Evolutionary conservation across 1,140 invertebrate genomes (phyloP).

Genomic region (Penaeus vannamei): DNA sequence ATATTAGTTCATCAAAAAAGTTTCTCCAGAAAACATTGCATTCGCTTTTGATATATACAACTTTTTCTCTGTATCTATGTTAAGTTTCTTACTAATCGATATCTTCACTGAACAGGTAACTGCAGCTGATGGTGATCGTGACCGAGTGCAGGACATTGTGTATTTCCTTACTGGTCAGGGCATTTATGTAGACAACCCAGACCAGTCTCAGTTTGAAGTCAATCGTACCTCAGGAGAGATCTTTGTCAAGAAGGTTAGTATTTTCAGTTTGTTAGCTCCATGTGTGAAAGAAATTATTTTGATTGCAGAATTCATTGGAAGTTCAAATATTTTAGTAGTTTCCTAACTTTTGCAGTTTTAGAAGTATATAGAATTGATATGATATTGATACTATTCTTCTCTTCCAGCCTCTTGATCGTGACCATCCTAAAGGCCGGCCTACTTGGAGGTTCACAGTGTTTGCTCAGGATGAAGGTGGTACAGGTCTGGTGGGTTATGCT

Average conservation of each 20-base stretch:
- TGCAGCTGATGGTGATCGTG: conserved; percentile 95
- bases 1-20: too few species aligned
- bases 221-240: conserved; percentile 95
- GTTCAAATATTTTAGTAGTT: background rate
- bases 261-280: background rate
- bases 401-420: conserved; percentile 90
- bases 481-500: conserved; percentile 96
- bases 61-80: background rate
- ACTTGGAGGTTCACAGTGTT: conserved; percentile 99
- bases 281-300: background rate
- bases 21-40: too few species aligned
- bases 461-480: conserved; percentile 96
- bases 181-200: conserved; percentile 93
- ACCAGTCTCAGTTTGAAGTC: conserved; percentile 96
- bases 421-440: conserved; percentile 95
- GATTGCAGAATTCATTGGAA: background rate
- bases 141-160: conserved; percentile 94
- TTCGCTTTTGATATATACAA: too few species aligned
- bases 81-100: background rate
- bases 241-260: conserved; percentile 88
- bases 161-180: conserved; percentile 97
- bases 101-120: conserved; percentile 80
- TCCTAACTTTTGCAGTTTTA: background rate
- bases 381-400: background rate
- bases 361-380: too few species aligned